phyloP scores from a whole-genome alignment of 2,797 vertebrate species.

The Tachyglossus aculeatus region DNA sequence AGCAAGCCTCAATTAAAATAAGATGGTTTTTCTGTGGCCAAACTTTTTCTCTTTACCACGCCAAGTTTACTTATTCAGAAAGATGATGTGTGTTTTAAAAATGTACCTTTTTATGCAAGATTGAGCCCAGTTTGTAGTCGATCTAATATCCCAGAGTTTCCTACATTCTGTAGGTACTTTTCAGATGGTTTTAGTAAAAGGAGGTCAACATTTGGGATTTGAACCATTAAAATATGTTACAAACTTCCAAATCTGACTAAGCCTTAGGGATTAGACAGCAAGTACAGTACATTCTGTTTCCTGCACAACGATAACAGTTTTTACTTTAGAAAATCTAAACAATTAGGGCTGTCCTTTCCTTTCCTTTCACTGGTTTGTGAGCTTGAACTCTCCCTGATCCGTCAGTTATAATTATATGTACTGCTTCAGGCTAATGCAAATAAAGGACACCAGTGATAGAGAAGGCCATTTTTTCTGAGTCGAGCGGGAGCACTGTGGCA shows the following conservation, averaged over 20 bases:
- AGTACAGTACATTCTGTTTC: constrained; percentile 30
- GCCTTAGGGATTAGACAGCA: constrained; percentile 21
- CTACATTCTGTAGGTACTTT: not conserved
- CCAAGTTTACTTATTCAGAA: not conserved
- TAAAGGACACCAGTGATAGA: constrained; percentile 26
- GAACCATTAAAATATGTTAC: not conserved
- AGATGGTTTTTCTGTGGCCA: not conserved
- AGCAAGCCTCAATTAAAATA: no score
- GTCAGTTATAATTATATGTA: constrained; percentile 25
- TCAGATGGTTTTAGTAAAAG: not conserved
- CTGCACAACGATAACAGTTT: constrained; percentile 26
- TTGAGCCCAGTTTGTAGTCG: no score
- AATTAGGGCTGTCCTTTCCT: constrained; percentile 23
- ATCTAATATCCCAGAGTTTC: not conserved
- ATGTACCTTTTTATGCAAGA: no score
- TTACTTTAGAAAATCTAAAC: constrained; percentile 29
- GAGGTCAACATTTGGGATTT: not conserved
- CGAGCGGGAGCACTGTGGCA: constrained; percentile 20
- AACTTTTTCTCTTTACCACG: not conserved
- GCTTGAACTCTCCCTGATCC: constrained; percentile 18
- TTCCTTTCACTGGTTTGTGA: constrained; percentile 18
- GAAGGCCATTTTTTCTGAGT: constrained; percentile 30
- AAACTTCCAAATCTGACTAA: constrained; percentile 31
- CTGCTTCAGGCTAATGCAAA: constrained; percentile 42
- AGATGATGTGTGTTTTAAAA: no score